Evolutionary conservation across 1,140 invertebrate species (phyloP).

Genomic region (Pogonomyrmex barbatus): DNA sequence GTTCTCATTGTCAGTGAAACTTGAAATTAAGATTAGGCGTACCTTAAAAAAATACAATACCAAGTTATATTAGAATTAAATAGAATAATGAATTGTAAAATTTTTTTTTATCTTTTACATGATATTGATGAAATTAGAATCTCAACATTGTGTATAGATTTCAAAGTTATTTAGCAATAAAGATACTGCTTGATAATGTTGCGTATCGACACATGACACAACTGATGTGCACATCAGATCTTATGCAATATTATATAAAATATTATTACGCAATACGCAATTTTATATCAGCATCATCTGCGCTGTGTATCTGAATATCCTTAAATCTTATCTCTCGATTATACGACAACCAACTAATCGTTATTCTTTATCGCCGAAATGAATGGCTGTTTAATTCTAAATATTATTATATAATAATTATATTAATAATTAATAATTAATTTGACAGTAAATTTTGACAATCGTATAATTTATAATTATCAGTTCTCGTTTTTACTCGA

Average conservation of each 20-base stretch:
- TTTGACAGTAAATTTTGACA: not conserved
- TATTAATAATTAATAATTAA: not conserved
- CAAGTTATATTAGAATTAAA: not conserved
- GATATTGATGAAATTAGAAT: not conserved
- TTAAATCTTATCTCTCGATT: constrained; percentile 27
- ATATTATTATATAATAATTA: constrained; percentile 24
- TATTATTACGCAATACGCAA: no score
- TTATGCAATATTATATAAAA: no score
- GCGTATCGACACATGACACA: not conserved
- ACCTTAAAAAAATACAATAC: not conserved
- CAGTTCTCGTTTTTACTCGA: not conserved
- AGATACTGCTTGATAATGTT: not conserved
- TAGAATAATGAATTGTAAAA: not conserved
- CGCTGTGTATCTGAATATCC: not conserved
- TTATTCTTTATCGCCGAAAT: not conserved
- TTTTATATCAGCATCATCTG: not conserved
- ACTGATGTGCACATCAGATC: not conserved
- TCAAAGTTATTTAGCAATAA: constrained; percentile 6
- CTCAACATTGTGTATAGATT: not conserved
- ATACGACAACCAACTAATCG: not conserved
- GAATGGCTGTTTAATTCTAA: constrained; percentile 18
- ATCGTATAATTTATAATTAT: constrained; percentile 38
- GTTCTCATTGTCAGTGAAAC: constrained; percentile 13
- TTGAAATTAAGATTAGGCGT: constrained; percentile 21
- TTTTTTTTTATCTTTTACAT: not conserved